Conservation (phyloP, 2,797 vertebrate species). For the Phalloptychus januarius region DNA sequence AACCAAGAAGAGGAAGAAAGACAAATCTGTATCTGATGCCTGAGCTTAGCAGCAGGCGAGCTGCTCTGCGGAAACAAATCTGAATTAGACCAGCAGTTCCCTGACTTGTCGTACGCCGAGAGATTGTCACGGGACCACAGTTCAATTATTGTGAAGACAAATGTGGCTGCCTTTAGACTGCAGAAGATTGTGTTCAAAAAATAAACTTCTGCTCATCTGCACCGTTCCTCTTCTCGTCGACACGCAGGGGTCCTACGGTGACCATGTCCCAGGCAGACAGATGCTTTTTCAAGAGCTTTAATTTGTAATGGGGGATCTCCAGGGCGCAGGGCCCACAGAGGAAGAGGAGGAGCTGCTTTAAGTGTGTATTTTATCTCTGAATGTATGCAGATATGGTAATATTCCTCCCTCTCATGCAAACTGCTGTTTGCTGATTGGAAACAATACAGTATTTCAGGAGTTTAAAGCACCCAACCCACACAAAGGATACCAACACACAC, state of each 20-base stretch:
- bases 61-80: slow-evolving; percentile 35
- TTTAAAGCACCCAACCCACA: slow-evolving; percentile 50
- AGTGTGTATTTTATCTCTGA: slow-evolving; percentile 25
- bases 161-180: slow-evolving; percentile 58
- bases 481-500: slow-evolving; percentile 34
- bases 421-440: slow-evolving; percentile 48
- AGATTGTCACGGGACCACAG: slow-evolving; percentile 29
- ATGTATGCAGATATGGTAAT: slow-evolving; percentile 35
- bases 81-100: slow-evolving; percentile 45
- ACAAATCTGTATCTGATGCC: slow-evolving; percentile 11
- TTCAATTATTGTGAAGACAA: slow-evolving; percentile 66
- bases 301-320: slow-evolving; percentile 84
- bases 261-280: slow-evolving; percentile 76
- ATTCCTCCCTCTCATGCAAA: slow-evolving; percentile 38
- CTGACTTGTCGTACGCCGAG: slow-evolving; percentile 56
- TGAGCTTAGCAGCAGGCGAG: slow-evolving; percentile 26
- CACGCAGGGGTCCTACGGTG: slow-evolving; percentile 51
- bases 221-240: slow-evolving; percentile 73
- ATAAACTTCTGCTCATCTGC: slow-evolving; percentile 60
- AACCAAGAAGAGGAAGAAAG: not conserved
- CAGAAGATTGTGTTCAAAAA: slow-evolving; percentile 50
- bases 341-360: slow-evolving; percentile 35
- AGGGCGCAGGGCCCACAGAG: slow-evolving; percentile 75
- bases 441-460: slow-evolving; percentile 44
- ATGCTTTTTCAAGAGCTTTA: slow-evolving; percentile 88